Evolutionary conservation across 2,888 invertebrate genomes (phyloP), one percentile per base, ranked within the genome.

Genomic region (Drosophila borealis): DNA sequence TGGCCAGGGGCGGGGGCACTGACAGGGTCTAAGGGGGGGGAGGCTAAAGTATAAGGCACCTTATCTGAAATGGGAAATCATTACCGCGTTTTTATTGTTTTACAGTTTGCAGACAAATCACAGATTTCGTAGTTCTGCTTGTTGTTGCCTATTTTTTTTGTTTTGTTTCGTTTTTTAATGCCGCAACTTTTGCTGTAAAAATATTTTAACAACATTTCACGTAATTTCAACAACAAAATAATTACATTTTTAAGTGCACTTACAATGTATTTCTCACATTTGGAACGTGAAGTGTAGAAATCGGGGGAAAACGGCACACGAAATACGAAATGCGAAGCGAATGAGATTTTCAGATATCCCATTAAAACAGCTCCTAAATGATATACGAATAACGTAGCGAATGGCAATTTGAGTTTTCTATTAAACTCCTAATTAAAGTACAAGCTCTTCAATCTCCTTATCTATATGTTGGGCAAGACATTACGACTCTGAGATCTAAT

Each of bases 11-110:
- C 11, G 19, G 59, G 9, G 42, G 25, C 25, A 4, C 19, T 17
- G 19, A 39, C 17, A 44, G 42, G 33, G 29, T 29, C 29, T 8
- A 8, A 8, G 42, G 13, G n/a, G 10, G 19, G 39, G 51, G 17
- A 17, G 53, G 29, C 13, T 59, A 78, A 62, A 72, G 55, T 68
- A 78, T 70, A 66, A 42, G 61, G 76, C 75, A 79, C 81, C 89
- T 89, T 86, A 86, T 86, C 85, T 86, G 75, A 70, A 87, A 86
- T 86, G 89, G 75, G 85, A 89, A 86, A 86, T 86, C 85, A 87
- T 87, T 86, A 87, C 72, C 67, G 78, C 74, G 59, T 79, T 81
- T 83, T 88, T 81, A 88, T 86, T 80, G 86, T 78, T 75, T 80
- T 72, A 73, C 80, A 80, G 81, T 73, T 78, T 56, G 69, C 82